These are phyloP conservation scores for Cantharis rustica DNA, from an alignment of 2,888 invertebrate species.

Conservation along the genomic window DNA sequence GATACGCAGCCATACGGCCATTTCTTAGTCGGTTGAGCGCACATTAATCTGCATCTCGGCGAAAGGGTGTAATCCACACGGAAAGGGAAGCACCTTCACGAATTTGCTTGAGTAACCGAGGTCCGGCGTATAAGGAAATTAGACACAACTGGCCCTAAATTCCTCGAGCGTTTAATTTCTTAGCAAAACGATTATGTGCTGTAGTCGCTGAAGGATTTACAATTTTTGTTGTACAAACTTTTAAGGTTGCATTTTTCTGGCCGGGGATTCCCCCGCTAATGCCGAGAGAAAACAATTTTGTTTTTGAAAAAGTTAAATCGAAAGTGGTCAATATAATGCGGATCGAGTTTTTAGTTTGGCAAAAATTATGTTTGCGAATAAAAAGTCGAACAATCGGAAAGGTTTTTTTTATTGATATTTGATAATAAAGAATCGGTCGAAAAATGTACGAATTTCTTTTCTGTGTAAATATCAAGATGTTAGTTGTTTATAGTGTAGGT, in stretches of 20 bases:
- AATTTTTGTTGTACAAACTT: not conserved
- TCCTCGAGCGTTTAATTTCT: conserved; percentile 56
- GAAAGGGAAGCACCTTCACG: conserved; percentile 50
- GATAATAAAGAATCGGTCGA: conserved; percentile 7
- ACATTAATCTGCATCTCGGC: conserved; percentile 55
- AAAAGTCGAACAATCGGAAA: not conserved
- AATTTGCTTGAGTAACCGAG: conserved; percentile 45
- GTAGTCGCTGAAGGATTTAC: conserved; percentile 15
- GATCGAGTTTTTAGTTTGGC: not conserved
- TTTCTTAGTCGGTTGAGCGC: conserved; percentile 56
- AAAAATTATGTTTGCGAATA: not conserved
- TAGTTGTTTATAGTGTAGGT: conserved; percentile 13
- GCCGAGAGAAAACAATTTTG: not conserved
- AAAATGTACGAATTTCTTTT: conserved; percentile 4
- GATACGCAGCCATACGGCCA: conserved; percentile 47
- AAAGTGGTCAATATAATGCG: not conserved
- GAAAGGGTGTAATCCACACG: conserved; percentile 36
- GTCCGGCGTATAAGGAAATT: conserved; percentile 45
- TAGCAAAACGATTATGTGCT: conserved; percentile 37
- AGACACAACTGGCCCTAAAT: conserved; percentile 49
- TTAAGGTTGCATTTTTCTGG: not conserved
- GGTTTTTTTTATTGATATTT: conserved; percentile 4
- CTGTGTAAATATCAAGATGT: conserved; percentile 4
- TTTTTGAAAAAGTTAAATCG: not conserved
- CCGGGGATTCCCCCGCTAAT: not conserved